Percentiles rank a stretch among this genome's conserved stretches.
phyloP scores from a whole-genome alignment of 2,797 vertebrate genomes.

The Phrynocephalus forsythii region DNA sequence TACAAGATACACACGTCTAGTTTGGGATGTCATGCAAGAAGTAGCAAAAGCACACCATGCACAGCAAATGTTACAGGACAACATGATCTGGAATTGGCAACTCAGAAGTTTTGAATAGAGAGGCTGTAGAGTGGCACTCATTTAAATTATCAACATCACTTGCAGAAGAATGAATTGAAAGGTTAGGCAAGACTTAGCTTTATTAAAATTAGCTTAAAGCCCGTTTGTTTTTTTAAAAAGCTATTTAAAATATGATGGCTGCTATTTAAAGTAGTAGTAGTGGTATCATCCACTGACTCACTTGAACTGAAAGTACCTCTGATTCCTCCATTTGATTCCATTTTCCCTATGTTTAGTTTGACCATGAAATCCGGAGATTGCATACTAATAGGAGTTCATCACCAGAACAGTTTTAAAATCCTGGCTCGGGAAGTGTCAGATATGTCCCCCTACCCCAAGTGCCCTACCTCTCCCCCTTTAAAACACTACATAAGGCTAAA shows the following conservation, averaged over 20 bases:
- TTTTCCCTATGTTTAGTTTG: neutral
- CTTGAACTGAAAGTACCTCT: slow-evolving; percentile 33
- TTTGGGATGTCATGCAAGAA: neutral
- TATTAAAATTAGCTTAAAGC: slow-evolving; percentile 34
- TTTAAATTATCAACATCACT: slow-evolving; percentile 14
- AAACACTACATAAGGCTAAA: slow-evolving; percentile 23
- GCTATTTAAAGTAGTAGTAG: slow-evolving; percentile 31
- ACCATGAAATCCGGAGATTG: slow-evolving; percentile 19
- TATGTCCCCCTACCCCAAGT: neutral
- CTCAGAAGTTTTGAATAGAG: neutral
- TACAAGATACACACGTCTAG: neutral
- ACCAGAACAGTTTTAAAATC: slow-evolving; percentile 21
- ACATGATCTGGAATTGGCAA: neutral
- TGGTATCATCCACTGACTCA: slow-evolving; percentile 10
- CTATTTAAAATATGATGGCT: slow-evolving; percentile 42
- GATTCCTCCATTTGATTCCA: slow-evolving; percentile 16
- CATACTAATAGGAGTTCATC: neutral
- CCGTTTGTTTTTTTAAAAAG: slow-evolving; percentile 16
- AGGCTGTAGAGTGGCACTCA: neutral
- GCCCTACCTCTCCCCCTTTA: slow-evolving; percentile 38
- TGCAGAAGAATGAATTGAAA: slow-evolving; percentile 12
- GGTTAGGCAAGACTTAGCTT: slow-evolving; percentile 31
- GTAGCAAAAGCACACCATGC: neutral
- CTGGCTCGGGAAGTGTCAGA: slow-evolving; percentile 19
- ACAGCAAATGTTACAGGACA: neutral